Conservation (phyloP, 1,140 invertebrate genomes). For the Euura lappo region DNA sequence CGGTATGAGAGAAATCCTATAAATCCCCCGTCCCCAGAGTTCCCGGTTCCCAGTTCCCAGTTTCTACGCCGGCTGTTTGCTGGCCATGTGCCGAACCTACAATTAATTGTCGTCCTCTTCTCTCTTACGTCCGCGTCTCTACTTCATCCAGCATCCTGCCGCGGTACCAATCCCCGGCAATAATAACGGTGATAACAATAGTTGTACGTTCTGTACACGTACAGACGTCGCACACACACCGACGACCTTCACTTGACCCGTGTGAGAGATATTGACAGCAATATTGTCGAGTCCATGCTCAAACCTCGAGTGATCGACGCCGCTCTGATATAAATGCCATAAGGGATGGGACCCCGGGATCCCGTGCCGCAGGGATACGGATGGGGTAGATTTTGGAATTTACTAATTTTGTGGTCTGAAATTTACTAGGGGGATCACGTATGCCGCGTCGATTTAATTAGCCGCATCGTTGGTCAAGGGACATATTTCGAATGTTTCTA, state of each 20-base stretch:
- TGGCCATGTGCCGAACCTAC: no score
- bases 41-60: no score
- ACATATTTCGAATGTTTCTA: slow-evolving; percentile 3
- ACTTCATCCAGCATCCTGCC: no score
- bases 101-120: no score
- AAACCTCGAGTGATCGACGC: not conserved
- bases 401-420: not conserved
- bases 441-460: not conserved
- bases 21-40: no score
- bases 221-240: no score
- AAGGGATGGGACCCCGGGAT: not conserved
- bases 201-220: no score
- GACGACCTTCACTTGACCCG: not conserved
- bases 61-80: no score
- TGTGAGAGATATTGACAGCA: slow-evolving; percentile 1
- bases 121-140: no score
- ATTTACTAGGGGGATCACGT: not conserved
- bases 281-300: not conserved
- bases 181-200: no score
- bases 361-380: not conserved
- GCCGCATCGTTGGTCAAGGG: not conserved
- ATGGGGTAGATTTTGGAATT: not conserved
- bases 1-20: not conserved
- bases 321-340: not conserved
- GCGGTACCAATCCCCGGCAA: no score